Evolutionary conservation across 2,113 vertebrate species (phyloP), one percentile per base, ranked within the genome.

Genomic region (Salvelinus namaycush): DNA sequence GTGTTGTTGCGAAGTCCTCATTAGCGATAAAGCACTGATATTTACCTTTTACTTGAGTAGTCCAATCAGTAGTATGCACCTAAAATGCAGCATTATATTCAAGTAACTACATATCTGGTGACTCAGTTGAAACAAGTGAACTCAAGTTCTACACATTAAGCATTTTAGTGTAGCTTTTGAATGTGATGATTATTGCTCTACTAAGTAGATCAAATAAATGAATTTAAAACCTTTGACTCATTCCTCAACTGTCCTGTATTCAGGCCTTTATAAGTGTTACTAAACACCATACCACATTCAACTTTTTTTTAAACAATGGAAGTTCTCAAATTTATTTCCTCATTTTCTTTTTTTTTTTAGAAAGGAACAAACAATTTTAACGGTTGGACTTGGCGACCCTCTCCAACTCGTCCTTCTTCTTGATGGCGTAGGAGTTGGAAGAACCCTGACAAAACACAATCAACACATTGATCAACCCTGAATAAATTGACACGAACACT

Each of bases 361-460:
- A 92, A 89, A 88, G 75, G 34, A 78, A 86, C 89, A 34, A 34
- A 7, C 5, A 67, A 84, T 96, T 95, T 96, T 95, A 98, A 90
- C 97, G 96, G 94, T 98, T 98, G 80, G 96, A 98, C 81, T 98
- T 98, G 89, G 97, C 97, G 76, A 98, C 97, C 80, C 96, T 95
- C 86, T 98, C 97, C 93, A 98, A 89, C 89, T 98, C 97, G 0
- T 98, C 97, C 82, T 98, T 98, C 93, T 98, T 98, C 94, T 97
- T 97, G 93, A 98, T 98, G 83, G 97, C 97, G 0, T 98, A 98
- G 1, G 97, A 98, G 89, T 98, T 98, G 75, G 97, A 98, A 1
- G 97, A 98, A 78, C 97, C 96, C 96, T 98, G 89, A 3, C 72
- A 39, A 39, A 39, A 39, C 39, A 39, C 34, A 65, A 16, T 29